Conservation (phyloP, 1,140 invertebrate species). For the Drosophila azteca region DNA sequence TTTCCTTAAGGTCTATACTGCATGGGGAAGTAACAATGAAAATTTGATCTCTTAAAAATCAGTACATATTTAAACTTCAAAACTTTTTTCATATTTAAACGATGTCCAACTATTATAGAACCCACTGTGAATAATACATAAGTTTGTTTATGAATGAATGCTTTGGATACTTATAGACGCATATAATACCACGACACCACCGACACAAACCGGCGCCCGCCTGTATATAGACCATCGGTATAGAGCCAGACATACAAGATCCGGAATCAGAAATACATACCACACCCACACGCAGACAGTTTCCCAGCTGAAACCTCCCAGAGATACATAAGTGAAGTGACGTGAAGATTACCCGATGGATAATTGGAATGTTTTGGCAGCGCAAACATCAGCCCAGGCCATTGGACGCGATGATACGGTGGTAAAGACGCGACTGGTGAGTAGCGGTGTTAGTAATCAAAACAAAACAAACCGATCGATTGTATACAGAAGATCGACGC, state of each 20-base stretch:
- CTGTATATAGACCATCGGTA: slow-evolving; percentile 22
- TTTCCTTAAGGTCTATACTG: too few species aligned
- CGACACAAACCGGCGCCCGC: slow-evolving; percentile 38
- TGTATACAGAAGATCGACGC: not conserved
- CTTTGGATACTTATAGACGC: slow-evolving; percentile 55
- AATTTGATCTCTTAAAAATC: too few species aligned
- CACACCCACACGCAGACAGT: slow-evolving; percentile 19
- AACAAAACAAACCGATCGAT: slow-evolving; percentile 58
- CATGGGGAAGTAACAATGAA: too few species aligned
- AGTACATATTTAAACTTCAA: too few species aligned
- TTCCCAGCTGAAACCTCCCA: slow-evolving; percentile 19
- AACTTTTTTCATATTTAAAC: too few species aligned
- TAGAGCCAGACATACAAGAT: slow-evolving; percentile 32
- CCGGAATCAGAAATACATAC: slow-evolving; percentile 23
- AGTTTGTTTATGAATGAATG: slow-evolving; percentile 42
- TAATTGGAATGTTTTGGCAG: slow-evolving; percentile 83
- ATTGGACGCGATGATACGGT: slow-evolving; percentile 69
- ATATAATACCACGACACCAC: slow-evolving; percentile 21
- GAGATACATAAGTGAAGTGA: slow-evolving; percentile 10
- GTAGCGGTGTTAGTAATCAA: slow-evolving; percentile 59
- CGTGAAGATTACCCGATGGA: slow-evolving; percentile 57
- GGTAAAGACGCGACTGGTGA: slow-evolving; percentile 77
- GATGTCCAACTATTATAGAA: too few species aligned
- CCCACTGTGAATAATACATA: not conserved
- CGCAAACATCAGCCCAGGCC: slow-evolving; percentile 75